Conservation (phyloP, 1,140 invertebrate species). For the Goniozus legneri region DNA sequence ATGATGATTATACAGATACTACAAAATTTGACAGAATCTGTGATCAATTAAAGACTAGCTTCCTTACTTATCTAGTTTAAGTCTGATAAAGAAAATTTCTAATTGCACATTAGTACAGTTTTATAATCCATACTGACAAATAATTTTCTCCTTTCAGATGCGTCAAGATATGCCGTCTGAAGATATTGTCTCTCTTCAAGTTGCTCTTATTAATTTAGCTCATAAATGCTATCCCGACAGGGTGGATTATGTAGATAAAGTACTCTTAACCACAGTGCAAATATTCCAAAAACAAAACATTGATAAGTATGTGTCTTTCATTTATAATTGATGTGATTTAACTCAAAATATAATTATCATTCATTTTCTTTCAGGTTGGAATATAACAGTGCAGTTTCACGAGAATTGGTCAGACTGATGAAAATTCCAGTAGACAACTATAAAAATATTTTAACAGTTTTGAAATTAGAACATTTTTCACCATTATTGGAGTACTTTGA, state of each 20-base stretch:
- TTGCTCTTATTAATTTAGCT: constrained; percentile 91
- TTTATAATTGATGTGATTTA: background rate
- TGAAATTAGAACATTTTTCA: constrained; percentile 80
- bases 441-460: constrained; percentile 85
- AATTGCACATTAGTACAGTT: constrained; percentile 1
- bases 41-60: constrained; percentile 28
- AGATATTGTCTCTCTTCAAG: constrained; percentile 94
- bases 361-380: constrained; percentile 59
- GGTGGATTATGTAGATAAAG: constrained; percentile 94
- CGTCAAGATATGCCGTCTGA: constrained; percentile 92
- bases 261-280: constrained; percentile 85
- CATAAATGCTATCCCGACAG: constrained; percentile 94
- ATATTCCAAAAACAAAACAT: constrained; percentile 78
- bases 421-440: constrained; percentile 95
- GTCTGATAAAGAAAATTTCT: constrained; percentile 32
- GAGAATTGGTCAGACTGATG: constrained; percentile 88
- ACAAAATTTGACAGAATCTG: constrained; percentile 27
- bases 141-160: constrained; percentile 56
- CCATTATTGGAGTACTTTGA: constrained; percentile 86
- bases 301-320: constrained; percentile 61
- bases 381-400: constrained; percentile 78
- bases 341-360: constrained; percentile 9
- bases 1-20: constrained; percentile 43
- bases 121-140: constrained; percentile 6
- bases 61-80: constrained; percentile 48